Evolutionary conservation across 92 coral and sea anemone genomes (phyloP).

Genomic region (Scolanthus callimorphus): DNA sequence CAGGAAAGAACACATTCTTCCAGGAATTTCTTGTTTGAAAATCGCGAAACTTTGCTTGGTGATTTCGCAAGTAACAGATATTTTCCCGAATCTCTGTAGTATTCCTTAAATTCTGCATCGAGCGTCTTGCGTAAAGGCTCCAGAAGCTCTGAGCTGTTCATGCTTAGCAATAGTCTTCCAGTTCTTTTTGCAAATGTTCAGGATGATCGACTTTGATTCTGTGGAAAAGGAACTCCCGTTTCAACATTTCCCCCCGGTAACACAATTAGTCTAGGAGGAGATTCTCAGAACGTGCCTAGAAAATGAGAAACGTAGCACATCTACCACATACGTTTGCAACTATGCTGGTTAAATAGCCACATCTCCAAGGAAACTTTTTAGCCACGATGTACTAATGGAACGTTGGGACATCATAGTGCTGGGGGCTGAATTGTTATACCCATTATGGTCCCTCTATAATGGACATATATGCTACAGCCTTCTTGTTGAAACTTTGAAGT

Average conservation of each 20-base stretch:
- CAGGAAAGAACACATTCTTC: constrained; percentile 24
- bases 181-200: constrained; percentile 19
- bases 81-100: constrained; percentile 10
- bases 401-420: too few relatives aligned
- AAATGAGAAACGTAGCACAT: too few relatives aligned
- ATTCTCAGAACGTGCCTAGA: too few relatives aligned
- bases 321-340: too few relatives aligned
- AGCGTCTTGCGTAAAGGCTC: constrained; percentile 17
- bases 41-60: constrained; percentile 33
- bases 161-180: constrained; percentile 43
- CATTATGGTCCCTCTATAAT: too few relatives aligned
- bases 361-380: too few relatives aligned
- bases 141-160: constrained; percentile 8
- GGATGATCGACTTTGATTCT: constrained; percentile 12
- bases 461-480: too few relatives aligned
- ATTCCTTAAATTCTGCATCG: constrained; percentile 20
- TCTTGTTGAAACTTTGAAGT: too few relatives aligned
- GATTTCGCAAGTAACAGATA: constrained; percentile 20
- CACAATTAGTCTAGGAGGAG: too few relatives aligned
- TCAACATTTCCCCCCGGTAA: constrained; percentile 21
- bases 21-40: constrained; percentile 17
- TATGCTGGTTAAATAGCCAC: too few relatives aligned
- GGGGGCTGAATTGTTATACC: too few relatives aligned
- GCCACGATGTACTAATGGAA: too few relatives aligned
- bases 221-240: constrained; percentile 7